These are phyloP conservation scores for Tubiluchus corallicola DNA, from an alignment of 2,888 invertebrate species.

Conservation along the genomic window DNA sequence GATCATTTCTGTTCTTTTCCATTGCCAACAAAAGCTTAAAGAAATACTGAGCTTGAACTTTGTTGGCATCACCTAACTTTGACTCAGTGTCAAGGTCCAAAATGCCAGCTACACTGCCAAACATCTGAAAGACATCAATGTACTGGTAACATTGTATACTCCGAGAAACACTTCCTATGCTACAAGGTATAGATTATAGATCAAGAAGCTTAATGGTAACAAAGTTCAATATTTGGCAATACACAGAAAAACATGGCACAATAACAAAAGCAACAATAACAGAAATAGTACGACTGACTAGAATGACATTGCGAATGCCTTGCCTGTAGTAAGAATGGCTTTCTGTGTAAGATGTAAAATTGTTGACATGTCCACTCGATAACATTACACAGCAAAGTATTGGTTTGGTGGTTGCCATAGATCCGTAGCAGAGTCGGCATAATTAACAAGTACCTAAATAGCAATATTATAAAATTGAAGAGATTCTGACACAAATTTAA, in stretches of 20 bases:
- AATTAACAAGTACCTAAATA: slow-evolving; percentile 63
- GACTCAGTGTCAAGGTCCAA: slow-evolving; percentile 47
- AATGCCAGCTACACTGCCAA: slow-evolving; percentile 90
- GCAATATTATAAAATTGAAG: slow-evolving; percentile 2
- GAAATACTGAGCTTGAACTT: slow-evolving; percentile 40
- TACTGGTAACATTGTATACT: neutral
- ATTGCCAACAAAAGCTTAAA: slow-evolving; percentile 76
- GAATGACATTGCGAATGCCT: no score
- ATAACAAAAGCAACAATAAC: slow-evolving; percentile 1
- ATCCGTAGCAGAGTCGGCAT: slow-evolving; percentile 93
- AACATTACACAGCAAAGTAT: slow-evolving; percentile 77
- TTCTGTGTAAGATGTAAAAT: slow-evolving; percentile 90
- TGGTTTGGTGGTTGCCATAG: slow-evolving; percentile 93
- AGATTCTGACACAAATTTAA: no score
- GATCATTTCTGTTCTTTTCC: slow-evolving; percentile 84
- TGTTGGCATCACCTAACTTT: slow-evolving; percentile 73
- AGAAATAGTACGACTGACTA: no score
- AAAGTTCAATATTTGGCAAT: no score
- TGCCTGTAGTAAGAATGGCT: slow-evolving; percentile 82
- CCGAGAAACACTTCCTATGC: neutral
- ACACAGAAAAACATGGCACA: neutral
- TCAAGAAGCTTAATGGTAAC: no score
- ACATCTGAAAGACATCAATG: slow-evolving; percentile 42
- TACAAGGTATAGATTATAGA: slow-evolving; percentile 4
- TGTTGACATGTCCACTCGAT: slow-evolving; percentile 97